Conservation (phyloP, 1,140 invertebrate species). For the Solenopsis invicta region DNA sequence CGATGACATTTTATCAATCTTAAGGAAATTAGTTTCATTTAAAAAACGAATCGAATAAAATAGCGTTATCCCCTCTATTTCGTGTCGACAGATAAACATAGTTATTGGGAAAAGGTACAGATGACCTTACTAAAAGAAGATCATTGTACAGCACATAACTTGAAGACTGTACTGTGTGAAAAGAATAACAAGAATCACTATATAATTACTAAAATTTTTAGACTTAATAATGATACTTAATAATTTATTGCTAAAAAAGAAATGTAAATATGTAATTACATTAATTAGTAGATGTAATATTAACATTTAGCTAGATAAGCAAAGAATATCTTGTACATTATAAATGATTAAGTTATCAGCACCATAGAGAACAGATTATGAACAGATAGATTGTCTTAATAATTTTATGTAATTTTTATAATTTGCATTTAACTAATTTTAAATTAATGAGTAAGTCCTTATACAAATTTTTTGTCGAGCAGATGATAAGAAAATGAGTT, state of each 20-base stretch:
- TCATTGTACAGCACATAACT: neutral
- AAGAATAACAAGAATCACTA: neutral
- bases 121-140: neutral
- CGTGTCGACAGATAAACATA: neutral
- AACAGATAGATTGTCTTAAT: neutral
- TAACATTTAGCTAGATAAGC: neutral
- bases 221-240: neutral
- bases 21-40: slow-evolving; percentile 2
- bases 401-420: neutral
- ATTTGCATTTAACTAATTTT: neutral
- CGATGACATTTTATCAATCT: slow-evolving; percentile 24
- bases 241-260: neutral
- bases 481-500: neutral
- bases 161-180: neutral
- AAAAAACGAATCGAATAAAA: slow-evolving; percentile 23
- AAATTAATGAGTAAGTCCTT: neutral
- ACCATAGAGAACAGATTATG: neutral
- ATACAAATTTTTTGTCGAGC: neutral
- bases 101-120: neutral
- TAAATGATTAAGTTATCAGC: neutral
- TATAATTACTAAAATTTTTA: neutral
- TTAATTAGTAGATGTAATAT: neutral
- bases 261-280: neutral
- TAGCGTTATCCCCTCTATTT: neutral
- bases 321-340: neutral